These are phyloP conservation scores for Limanda limanda DNA, from an alignment of 2,113 vertebrate genomes.

Conservation along the genomic window DNA sequence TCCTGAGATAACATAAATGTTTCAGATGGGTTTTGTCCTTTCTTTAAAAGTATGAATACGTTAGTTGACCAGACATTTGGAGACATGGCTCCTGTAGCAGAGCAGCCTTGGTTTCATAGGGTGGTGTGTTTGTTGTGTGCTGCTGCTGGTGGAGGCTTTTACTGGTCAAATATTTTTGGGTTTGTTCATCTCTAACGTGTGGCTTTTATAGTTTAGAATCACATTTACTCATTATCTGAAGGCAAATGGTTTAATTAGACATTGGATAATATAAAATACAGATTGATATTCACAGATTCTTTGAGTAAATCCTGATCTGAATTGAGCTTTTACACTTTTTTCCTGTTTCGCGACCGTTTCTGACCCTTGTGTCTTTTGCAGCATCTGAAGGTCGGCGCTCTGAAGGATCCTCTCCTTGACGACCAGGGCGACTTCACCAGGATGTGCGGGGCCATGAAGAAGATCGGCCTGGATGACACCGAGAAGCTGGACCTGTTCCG, in stretches of 20 bases:
- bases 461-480: constrained; percentile 92
- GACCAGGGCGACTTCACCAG: constrained; percentile 96
- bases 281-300: neutral
- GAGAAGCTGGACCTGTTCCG: constrained; percentile 98
- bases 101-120: constrained; percentile 6
- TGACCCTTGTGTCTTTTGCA: constrained; percentile 55
- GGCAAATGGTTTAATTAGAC: neutral
- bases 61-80: neutral
- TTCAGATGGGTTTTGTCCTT: neutral
- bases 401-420: constrained; percentile 95
- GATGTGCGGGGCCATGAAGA: constrained; percentile 98
- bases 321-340: neutral
- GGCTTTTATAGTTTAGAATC: neutral
- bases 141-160: constrained; percentile 30
- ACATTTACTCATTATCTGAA: constrained; percentile 5
- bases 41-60: neutral
- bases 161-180: neutral
- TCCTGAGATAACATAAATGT: neutral
- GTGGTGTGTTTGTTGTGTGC: constrained; percentile 27
- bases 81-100: constrained; percentile 4
- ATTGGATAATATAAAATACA: neutral
- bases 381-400: constrained; percentile 90
- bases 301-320: constrained; percentile 2
- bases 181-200: neutral
- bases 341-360: neutral